phyloP scores from a whole-genome alignment of 35 echinoderm and acorn worm species.

The Nesometra sesokonis region DNA sequence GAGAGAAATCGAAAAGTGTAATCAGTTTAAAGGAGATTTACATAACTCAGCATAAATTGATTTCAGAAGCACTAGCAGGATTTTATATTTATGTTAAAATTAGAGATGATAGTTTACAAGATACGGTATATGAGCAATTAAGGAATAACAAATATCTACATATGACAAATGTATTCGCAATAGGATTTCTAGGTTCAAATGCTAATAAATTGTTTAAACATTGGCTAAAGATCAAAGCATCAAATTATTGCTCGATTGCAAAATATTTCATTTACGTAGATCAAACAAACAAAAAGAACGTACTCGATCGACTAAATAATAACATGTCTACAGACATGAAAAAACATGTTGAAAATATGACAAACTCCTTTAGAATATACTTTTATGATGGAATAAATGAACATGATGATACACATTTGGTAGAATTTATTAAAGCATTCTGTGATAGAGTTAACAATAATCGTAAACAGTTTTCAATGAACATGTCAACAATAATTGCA shows the following conservation, averaged over 20 bases:
- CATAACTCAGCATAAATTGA: not conserved
- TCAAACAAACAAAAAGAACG: not conserved
- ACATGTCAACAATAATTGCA: too few species aligned
- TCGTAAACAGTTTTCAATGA: too few species aligned
- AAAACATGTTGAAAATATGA: too few species aligned
- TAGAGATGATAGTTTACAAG: not conserved
- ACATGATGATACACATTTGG: too few species aligned
- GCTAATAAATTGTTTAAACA: not conserved
- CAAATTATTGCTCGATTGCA: not conserved
- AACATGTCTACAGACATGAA: too few species aligned
- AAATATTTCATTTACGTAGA: not conserved
- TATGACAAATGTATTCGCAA: not conserved
- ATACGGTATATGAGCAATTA: not conserved
- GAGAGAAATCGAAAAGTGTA: not conserved
- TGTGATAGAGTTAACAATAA: too few species aligned
- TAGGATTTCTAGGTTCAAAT: not conserved
- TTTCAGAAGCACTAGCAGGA: not conserved
- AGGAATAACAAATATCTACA: not conserved
- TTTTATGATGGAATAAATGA: too few species aligned
- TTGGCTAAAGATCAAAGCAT: not conserved
- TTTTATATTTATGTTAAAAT: not conserved
- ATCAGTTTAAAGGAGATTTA: not conserved
- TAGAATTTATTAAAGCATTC: too few species aligned
- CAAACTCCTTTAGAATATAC: too few species aligned
- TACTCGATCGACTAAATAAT: not conserved